Conservation (phyloP, 2,113 vertebrate genomes). For the Edolisoma coerulescens region DNA sequence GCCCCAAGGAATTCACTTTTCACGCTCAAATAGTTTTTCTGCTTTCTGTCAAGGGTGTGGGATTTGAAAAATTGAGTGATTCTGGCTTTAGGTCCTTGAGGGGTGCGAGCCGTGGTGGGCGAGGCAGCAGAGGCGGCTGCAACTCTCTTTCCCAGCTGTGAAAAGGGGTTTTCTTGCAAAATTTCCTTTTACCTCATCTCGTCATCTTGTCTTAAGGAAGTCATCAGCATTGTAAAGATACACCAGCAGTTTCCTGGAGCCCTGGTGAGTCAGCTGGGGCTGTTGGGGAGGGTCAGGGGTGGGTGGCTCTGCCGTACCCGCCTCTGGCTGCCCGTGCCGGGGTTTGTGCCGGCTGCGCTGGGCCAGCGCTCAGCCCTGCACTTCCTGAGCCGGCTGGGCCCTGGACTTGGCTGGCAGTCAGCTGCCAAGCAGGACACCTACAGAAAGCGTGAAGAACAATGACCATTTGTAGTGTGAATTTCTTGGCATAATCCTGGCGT, state of each 20-base stretch:
- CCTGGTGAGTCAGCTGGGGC: not conserved
- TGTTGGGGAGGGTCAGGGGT: not conserved
- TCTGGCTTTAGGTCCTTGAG: rapidly evolving
- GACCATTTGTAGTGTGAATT: not conserved
- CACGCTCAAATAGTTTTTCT: not conserved
- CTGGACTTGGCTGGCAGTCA: no score
- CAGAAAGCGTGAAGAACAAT: not conserved
- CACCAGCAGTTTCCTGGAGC: not conserved
- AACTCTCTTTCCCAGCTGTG: not conserved
- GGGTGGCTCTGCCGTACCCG: rapidly evolving
- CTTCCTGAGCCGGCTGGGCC: rapidly evolving
- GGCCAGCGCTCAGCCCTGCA: rapidly evolving
- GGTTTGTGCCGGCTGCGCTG: not conserved
- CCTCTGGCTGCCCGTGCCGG: not conserved
- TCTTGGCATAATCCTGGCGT: not conserved
- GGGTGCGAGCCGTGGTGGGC: rapidly evolving
- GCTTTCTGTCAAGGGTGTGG: not conserved
- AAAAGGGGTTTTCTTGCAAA: not conserved
- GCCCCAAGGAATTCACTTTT: not conserved
- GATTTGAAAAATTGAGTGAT: not conserved
- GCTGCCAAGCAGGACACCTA: not conserved
- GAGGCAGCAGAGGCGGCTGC: rapidly evolving
- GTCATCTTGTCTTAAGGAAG: not conserved
- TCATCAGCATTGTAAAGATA: rapidly evolving
- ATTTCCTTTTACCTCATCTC: not conserved